These are phyloP conservation scores for Parapristionchus giblindavisi DNA, from an alignment of 2,888 invertebrate genomes.

Conservation along the genomic window DNA sequence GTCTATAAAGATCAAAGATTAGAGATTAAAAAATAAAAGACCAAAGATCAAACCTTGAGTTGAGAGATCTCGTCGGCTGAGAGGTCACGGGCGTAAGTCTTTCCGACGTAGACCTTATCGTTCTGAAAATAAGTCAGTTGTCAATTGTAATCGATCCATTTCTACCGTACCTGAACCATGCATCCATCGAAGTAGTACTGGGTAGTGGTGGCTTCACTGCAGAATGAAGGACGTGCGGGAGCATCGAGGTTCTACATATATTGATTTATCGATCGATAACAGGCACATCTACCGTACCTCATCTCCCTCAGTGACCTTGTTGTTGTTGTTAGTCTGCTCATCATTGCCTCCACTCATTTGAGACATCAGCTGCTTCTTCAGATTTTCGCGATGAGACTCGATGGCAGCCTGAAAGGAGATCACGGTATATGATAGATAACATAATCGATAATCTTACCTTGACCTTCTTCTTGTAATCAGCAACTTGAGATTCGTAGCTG, in stretches of 20 bases:
- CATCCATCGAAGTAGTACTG: conserved; percentile 68
- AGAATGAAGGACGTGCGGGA: conserved; percentile 66
- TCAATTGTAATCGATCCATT: conserved; percentile 1
- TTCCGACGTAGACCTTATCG: conserved; percentile 67
- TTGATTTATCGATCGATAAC: neutral
- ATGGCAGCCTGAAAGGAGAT: conserved; percentile 14
- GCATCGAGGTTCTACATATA: conserved; percentile 43
- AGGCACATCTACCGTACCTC: conserved; percentile 22
- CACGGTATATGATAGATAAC: too few relatives aligned
- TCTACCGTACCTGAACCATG: conserved; percentile 53
- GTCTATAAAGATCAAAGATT: conserved; percentile 27
- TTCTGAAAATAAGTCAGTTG: conserved; percentile 46
- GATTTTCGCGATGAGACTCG: conserved; percentile 15
- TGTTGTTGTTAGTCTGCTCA: neutral
- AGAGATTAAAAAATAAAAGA: conserved; percentile 1
- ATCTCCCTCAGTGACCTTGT: conserved; percentile 20
- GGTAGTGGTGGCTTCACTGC: conserved; percentile 64
- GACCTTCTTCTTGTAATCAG: conserved; percentile 55
- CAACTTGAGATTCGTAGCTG: conserved; percentile 51
- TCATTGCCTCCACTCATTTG: neutral
- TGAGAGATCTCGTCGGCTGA: conserved; percentile 56
- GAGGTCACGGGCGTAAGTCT: conserved; percentile 64
- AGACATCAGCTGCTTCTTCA: conserved; percentile 38
- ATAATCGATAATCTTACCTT: too few relatives aligned
- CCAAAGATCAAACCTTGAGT: conserved; percentile 44